These are phyloP conservation scores for Hexactinellida sp. DNA, from an alignment of 37 sponge, comb jelly and placozoan genomes.

Conservation along the genomic window DNA sequence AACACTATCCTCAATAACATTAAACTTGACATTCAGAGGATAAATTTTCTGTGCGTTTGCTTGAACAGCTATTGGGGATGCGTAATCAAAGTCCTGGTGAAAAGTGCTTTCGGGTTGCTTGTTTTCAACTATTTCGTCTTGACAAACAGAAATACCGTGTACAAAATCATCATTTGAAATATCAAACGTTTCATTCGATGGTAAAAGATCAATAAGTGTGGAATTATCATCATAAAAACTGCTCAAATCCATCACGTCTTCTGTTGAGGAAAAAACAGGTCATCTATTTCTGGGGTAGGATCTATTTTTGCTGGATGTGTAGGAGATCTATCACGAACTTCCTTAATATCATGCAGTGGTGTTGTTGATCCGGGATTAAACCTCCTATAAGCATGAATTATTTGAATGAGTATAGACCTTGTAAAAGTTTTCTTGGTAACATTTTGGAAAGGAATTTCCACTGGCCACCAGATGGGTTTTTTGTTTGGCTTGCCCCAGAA, in stretches of 20 bases:
- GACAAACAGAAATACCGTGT: not conserved
- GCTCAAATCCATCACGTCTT: not conserved
- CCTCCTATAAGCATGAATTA: not conserved
- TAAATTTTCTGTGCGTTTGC: not conserved
- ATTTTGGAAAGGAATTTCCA: not conserved
- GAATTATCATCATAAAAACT: not conserved
- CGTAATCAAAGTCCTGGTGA: not conserved
- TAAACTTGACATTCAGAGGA: not conserved
- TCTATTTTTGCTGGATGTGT: not conserved
- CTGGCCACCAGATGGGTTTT: conserved; percentile 1
- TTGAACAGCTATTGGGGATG: not conserved
- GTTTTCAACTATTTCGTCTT: not conserved
- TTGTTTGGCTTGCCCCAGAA: not conserved
- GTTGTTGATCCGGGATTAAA: not conserved
- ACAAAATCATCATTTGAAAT: not conserved
- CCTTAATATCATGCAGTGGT: not conserved
- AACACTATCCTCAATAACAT: not conserved
- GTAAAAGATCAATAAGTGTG: not conserved
- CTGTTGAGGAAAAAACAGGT: not conserved
- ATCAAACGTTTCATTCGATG: not conserved
- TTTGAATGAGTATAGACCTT: not conserved
- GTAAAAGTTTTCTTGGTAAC: not conserved
- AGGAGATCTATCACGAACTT: not conserved
- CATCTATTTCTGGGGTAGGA: not conserved
- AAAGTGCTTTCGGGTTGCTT: not conserved